Conservation (phyloP, 2,888 invertebrate species). For the Stenodera caucasica region DNA sequence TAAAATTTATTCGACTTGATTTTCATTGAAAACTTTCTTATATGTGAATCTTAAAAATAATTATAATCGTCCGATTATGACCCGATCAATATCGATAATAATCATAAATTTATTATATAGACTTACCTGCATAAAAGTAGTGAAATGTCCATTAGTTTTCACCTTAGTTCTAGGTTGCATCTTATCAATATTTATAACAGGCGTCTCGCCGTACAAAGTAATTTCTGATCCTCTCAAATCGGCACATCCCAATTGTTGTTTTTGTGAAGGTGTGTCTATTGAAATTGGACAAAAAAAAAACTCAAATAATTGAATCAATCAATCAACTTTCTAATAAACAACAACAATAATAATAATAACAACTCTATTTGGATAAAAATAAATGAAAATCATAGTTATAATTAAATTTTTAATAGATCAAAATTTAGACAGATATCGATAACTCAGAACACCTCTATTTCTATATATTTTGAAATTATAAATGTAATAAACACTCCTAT, state of each 20-base stretch:
- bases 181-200: constrained; percentile 36
- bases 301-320: constrained; percentile 8
- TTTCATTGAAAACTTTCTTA: too few relatives aligned
- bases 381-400: constrained; percentile 1
- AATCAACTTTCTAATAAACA: constrained; percentile 19
- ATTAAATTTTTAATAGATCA: neutral
- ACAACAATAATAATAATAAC: constrained; percentile 9
- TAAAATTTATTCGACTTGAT: too few relatives aligned
- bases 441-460: neutral
- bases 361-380: constrained; percentile 3
- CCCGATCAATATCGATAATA: too few relatives aligned
- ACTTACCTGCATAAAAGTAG: constrained; percentile 66
- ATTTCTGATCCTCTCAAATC: constrained; percentile 58
- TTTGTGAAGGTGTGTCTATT: constrained; percentile 23
- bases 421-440: neutral
- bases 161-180: constrained; percentile 59
- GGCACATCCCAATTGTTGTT: constrained; percentile 54
- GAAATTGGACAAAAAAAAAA: constrained; percentile 22
- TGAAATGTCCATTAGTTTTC: constrained; percentile 69
- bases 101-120: too few relatives aligned
- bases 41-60: too few relatives aligned
- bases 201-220: constrained; percentile 54
- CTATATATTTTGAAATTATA: neutral
- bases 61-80: too few relatives aligned
- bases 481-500: constrained; percentile 16